These are phyloP conservation scores for Callinectes sapidus DNA, from an alignment of 2,888 invertebrate species.

Conservation along the genomic window DNA sequence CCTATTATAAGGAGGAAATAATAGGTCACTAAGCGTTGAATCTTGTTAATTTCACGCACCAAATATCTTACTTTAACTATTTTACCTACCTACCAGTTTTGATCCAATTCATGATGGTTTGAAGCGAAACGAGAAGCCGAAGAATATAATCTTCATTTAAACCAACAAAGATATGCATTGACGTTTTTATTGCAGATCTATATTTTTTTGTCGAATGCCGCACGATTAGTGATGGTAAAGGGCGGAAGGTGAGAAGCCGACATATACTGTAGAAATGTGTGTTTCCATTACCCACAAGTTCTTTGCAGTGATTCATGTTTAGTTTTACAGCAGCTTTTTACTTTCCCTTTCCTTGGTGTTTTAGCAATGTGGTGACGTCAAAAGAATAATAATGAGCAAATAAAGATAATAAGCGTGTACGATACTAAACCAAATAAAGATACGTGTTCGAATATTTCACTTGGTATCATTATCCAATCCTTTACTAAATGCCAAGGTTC, in stretches of 20 bases:
- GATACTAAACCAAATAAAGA: not conserved
- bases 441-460: too few species aligned
- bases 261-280: not conserved
- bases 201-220: too few species aligned
- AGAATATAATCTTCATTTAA: not conserved
- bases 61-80: not conserved
- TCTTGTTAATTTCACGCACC: not conserved
- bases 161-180: not conserved
- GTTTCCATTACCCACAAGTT: not conserved
- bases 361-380: not conserved
- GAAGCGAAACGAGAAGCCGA: not conserved
- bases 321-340: not conserved
- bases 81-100: too few species aligned
- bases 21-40: not conserved
- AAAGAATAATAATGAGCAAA: not conserved
- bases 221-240: too few species aligned
- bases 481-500: too few species aligned
- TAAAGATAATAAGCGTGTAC: not conserved
- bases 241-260: too few species aligned
- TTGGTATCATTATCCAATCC: too few species aligned
- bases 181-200: too few species aligned
- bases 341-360: not conserved
- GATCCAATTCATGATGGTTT: not conserved
- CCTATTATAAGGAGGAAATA: too few species aligned
- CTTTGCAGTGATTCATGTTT: not conserved